These are phyloP conservation scores for Chouioia cunea DNA, from an alignment of 2,888 invertebrate genomes.

Conservation along the genomic window DNA sequence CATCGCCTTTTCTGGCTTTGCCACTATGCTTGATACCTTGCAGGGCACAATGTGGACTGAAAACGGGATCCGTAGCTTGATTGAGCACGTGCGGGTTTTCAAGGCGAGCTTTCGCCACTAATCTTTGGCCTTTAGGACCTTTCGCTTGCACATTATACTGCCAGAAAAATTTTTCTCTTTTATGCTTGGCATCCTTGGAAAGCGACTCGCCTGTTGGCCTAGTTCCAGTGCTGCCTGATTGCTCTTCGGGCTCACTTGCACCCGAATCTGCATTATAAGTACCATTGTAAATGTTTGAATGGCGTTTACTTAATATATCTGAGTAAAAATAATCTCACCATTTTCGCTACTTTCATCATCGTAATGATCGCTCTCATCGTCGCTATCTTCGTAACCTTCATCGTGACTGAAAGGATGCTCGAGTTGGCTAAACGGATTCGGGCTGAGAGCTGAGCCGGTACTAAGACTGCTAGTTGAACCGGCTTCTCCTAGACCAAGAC, in stretches of 20 bases:
- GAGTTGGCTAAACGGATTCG: conserved; percentile 75
- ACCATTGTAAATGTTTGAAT: too few relatives aligned
- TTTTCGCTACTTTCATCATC: conserved; percentile 89
- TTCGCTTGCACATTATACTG: conserved; percentile 99
- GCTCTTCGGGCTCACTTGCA: conserved; percentile 73
- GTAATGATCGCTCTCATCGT: conserved; percentile 89
- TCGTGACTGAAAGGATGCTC: conserved; percentile 79
- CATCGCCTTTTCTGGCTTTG: conserved; percentile 96
- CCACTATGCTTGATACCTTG: conserved; percentile 92
- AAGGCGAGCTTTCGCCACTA: conserved; percentile 85
- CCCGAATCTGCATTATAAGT: conserved; percentile 72
- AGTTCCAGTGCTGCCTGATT: conserved; percentile 60
- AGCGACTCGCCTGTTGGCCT: conserved; percentile 63
- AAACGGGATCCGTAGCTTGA: conserved; percentile 95
- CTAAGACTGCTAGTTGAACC: conserved; percentile 87
- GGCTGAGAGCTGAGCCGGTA: conserved; percentile 85
- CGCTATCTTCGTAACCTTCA: conserved; percentile 85
- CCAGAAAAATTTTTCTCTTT: conserved; percentile 94
- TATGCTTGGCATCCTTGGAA: conserved; percentile 64
- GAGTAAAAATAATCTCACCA: conserved; percentile 67
- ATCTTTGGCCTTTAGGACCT: conserved; percentile 94
- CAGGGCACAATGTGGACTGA: conserved; percentile 91
- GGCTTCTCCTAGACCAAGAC: conserved; percentile 75
- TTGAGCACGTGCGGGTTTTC: conserved; percentile 94
- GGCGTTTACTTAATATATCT: too few relatives aligned